These are phyloP conservation scores for Dasypolia templi DNA, from an alignment of 2,888 invertebrate species.

Conservation along the genomic window DNA sequence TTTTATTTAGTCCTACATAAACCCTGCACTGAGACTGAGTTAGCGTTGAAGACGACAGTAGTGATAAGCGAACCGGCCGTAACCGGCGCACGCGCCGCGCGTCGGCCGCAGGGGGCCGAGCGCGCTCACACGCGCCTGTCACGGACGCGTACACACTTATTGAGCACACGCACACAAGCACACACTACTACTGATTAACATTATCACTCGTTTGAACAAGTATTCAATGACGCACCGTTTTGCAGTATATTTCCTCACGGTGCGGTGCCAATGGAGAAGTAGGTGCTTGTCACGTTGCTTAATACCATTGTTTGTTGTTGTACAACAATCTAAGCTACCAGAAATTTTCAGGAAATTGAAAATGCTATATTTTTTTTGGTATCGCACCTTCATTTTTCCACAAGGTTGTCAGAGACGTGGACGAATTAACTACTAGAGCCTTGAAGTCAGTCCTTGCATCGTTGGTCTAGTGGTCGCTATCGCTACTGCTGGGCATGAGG, in stretches of 20 bases:
- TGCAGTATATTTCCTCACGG: slow-evolving; percentile 68
- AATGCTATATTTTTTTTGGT: neutral
- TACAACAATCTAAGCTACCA: slow-evolving; percentile 27
- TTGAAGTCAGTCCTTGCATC: no score
- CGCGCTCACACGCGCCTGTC: slow-evolving; percentile 67
- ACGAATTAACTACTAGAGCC: neutral
- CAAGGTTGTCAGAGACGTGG: neutral
- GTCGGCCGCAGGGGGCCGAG: slow-evolving; percentile 87
- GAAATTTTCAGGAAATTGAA: slow-evolving; percentile 1
- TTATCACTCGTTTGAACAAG: slow-evolving; percentile 76
- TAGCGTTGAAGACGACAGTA: slow-evolving; percentile 77
- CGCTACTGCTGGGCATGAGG: no score
- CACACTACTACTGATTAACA: slow-evolving; percentile 76
- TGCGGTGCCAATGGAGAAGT: slow-evolving; percentile 48
- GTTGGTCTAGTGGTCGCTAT: no score
- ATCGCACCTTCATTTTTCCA: neutral
- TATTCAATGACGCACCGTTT: slow-evolving; percentile 78
- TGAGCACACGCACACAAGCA: slow-evolving; percentile 59
- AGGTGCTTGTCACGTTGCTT: slow-evolving; percentile 60
- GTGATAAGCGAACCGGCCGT: slow-evolving; percentile 85
- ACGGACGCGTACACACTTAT: slow-evolving; percentile 64
- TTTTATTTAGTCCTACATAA: slow-evolving; percentile 75
- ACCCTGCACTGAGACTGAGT: slow-evolving; percentile 72
- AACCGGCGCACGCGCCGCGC: slow-evolving; percentile 82
- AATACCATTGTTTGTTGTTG: no score